Percentiles rank a stretch among this genome's conserved stretches.
Conservation (phyloP, 2,113 vertebrate species). For the Chionodraco myersi region DNA sequence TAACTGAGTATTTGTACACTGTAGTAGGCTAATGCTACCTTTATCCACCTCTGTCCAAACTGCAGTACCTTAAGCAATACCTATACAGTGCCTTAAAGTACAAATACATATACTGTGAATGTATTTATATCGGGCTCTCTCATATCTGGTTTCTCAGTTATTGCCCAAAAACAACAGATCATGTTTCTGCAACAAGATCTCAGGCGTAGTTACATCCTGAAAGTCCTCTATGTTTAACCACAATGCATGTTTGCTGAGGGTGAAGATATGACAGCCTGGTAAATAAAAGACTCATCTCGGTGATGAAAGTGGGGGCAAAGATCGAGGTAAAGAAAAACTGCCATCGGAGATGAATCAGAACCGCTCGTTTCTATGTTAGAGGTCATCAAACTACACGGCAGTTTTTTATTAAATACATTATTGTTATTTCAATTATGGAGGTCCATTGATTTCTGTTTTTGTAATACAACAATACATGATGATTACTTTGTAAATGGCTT, state of each 20-base stretch:
- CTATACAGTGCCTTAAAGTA: too few relatives aligned
- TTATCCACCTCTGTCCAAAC: too few relatives aligned
- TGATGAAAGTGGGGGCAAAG: neutral
- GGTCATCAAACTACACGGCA: neutral
- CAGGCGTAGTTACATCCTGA: neutral
- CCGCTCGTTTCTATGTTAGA: too few relatives aligned
- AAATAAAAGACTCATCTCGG: neutral
- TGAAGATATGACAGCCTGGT: neutral
- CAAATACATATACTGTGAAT: neutral
- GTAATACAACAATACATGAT: neutral
- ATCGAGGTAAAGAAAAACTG: neutral
- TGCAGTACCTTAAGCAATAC: too few relatives aligned
- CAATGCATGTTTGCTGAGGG: neutral
- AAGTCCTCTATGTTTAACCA: neutral
- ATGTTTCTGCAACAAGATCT: neutral
- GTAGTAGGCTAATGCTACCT: too few relatives aligned
- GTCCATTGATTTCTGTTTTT: neutral
- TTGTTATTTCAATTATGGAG: neutral
- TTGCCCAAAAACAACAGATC: neutral
- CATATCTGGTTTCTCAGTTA: neutral
- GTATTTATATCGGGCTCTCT: slow-evolving; percentile 5
- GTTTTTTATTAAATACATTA: neutral
- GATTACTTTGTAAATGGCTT: neutral
- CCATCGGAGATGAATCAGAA: too few relatives aligned
- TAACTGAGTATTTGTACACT: too few relatives aligned